Percentiles rank a stretch among this genome's conserved stretches.
Conservation (phyloP, 37 sponge, comb jelly and placozoan species). For the Aplysina aerophoba region DNA sequence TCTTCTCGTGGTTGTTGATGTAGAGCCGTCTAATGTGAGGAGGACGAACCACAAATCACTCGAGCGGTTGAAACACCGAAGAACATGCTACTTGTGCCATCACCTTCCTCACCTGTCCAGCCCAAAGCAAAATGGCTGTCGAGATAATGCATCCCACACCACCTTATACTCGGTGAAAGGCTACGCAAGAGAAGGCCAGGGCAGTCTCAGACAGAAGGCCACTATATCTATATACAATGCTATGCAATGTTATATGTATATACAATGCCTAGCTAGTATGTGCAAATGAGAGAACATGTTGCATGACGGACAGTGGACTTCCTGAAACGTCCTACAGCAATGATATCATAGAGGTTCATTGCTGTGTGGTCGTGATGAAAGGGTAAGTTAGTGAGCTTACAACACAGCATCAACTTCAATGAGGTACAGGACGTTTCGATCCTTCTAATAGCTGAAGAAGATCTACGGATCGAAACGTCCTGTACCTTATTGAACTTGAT, state of each 20-base stretch:
- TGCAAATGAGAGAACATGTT: not conserved
- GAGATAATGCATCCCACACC: conserved; percentile 46
- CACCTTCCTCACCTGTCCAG: conserved; percentile 61
- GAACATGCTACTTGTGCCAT: not conserved
- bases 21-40: conserved; percentile 44
- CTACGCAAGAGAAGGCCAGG: not conserved
- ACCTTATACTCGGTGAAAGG: conserved; percentile 41
- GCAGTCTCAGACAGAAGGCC: no score
- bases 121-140: conserved; percentile 63
- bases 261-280: no score
- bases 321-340: not conserved
- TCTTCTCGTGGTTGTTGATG: conserved; percentile 51
- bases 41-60: not conserved
- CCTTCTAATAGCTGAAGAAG: no score
- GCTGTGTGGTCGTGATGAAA: no score
- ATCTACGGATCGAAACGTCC: no score
- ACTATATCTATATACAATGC: no score
- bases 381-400: no score
- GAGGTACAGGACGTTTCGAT: no score
- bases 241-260: no score
- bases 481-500: no score
- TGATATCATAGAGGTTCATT: not conserved
- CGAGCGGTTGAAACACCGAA: not conserved
- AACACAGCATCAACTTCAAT: no score
- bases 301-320: not conserved